These are phyloP conservation scores for Crocuta crocuta DNA, from an alignment of 2,113 vertebrate species.

Conservation along the genomic window DNA sequence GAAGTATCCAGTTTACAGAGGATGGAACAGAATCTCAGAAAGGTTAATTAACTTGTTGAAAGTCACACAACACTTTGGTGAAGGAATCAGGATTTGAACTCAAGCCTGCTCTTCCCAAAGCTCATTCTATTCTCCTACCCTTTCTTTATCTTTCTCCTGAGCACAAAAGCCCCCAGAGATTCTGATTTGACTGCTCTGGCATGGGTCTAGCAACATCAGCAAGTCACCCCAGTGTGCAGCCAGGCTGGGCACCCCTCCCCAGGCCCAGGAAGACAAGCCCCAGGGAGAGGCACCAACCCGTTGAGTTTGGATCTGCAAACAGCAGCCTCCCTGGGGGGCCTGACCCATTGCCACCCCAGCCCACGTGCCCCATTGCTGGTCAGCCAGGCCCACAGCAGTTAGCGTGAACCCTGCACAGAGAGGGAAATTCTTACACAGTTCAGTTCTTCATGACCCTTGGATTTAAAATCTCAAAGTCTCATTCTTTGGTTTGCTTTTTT, in stretches of 20 bases:
- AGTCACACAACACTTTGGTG: background rate
- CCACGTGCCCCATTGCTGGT: background rate
- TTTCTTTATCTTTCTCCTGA: background rate
- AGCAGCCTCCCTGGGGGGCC: background rate
- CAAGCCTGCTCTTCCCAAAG: background rate
- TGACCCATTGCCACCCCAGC: too few species aligned
- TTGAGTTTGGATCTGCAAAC: background rate
- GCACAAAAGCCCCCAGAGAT: background rate
- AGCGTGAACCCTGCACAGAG: background rate
- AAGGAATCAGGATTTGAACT: background rate
- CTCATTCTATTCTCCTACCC: background rate
- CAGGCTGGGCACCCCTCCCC: background rate
- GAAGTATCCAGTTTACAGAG: background rate
- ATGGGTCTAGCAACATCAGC: background rate
- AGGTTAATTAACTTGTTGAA: background rate
- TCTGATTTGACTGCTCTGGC: background rate
- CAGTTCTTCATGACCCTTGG: background rate
- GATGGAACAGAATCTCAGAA: background rate
- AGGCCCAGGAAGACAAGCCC: background rate
- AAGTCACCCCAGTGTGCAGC: background rate
- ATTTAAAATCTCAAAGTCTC: background rate
- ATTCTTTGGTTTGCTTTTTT: background rate
- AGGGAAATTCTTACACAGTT: background rate
- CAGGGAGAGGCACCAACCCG: background rate
- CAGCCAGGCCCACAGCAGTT: background rate